Evolutionary conservation across 2,113 vertebrate species (phyloP).

Genomic region (Asarcornis scutulata): DNA sequence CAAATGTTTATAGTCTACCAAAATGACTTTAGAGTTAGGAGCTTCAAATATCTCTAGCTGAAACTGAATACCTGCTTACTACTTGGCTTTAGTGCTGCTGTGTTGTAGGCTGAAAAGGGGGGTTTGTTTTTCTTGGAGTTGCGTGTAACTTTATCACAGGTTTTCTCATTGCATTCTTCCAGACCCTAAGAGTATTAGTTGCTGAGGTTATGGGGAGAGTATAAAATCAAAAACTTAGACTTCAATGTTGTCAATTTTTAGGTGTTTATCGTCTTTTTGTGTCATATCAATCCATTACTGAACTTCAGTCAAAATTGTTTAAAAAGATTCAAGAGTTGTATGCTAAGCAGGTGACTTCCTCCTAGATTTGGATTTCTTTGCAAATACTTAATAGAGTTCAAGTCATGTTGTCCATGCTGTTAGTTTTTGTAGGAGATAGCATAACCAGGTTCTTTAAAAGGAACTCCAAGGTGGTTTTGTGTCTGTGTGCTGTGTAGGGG

Average conservation of each 20-base stretch:
- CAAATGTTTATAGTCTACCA: neutral
- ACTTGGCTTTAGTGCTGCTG: neutral
- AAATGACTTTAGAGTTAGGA: neutral
- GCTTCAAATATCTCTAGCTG: neutral
- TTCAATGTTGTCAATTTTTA: neutral
- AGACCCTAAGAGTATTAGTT: neutral
- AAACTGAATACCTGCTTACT: neutral
- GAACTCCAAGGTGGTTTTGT: neutral
- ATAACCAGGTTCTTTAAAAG: neutral
- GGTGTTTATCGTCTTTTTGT: neutral
- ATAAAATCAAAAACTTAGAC: neutral
- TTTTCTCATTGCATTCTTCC: neutral
- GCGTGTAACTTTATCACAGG: neutral
- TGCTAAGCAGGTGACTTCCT: neutral
- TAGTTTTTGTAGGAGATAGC: neutral
- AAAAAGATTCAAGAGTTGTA: neutral
- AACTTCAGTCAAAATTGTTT: neutral
- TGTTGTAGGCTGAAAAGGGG: neutral
- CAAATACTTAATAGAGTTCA: neutral
- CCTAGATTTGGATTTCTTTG: neutral
- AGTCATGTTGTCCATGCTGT: neutral
- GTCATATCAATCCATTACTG: neutral
- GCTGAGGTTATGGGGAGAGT: neutral
- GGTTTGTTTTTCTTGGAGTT: neutral
- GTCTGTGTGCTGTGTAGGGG: neutral